These are phyloP conservation scores for Ciconia maguari DNA, from an alignment of 2,113 vertebrate species.

Conservation along the genomic window DNA sequence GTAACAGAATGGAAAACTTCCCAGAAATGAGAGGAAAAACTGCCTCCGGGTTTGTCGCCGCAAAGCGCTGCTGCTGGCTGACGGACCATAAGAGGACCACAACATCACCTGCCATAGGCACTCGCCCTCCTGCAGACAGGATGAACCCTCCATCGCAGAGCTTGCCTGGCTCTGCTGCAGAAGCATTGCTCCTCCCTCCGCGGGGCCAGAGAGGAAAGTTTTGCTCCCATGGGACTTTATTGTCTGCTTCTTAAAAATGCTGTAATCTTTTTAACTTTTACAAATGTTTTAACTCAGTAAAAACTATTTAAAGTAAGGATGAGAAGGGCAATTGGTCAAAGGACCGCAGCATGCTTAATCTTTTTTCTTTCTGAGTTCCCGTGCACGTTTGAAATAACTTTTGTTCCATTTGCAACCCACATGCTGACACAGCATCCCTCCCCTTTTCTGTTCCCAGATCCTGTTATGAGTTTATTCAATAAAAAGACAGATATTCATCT, in stretches of 20 bases:
- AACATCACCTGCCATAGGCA: neutral
- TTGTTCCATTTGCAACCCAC: slow-evolving; percentile 64
- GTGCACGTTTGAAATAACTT: slow-evolving; percentile 44
- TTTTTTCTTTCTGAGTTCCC: slow-evolving; percentile 19
- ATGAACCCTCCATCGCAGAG: neutral
- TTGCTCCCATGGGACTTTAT: neutral
- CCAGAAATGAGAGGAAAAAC: neutral
- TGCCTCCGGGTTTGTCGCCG: neutral
- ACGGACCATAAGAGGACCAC: neutral
- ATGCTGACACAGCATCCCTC: slow-evolving; percentile 70
- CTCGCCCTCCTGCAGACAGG: neutral
- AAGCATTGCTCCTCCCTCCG: neutral
- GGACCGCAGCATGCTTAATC: neutral
- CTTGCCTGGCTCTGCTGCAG: neutral
- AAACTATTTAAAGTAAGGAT: slow-evolving; percentile 16
- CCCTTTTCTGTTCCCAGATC: slow-evolving; percentile 66
- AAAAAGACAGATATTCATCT: slow-evolving; percentile 71
- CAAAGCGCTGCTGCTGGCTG: neutral
- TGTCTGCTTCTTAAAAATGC: slow-evolving; percentile 16
- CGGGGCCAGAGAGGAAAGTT: neutral
- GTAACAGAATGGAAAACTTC: neutral
- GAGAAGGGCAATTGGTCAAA: slow-evolving; percentile 40
- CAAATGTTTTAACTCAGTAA: slow-evolving; percentile 17
- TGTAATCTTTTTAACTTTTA: slow-evolving; percentile 15
- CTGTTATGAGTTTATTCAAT: slow-evolving; percentile 68